Conservation (phyloP, 1,140 invertebrate genomes). For the Rhynchophorus ferrugineus region DNA sequence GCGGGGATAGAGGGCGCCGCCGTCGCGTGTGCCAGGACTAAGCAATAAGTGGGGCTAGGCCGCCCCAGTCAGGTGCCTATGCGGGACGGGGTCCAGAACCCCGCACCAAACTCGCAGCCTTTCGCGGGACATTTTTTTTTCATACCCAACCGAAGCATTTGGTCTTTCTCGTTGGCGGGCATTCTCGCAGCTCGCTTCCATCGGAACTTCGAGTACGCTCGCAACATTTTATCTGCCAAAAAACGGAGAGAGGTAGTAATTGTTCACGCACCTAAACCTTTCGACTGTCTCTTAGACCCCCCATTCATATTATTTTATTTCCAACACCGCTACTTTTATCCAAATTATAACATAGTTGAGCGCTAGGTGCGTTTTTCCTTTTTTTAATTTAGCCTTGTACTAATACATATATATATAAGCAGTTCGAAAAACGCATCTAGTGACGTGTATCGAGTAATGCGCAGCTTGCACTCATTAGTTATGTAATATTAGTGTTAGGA, state of each 20-base stretch:
- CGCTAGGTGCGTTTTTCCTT: not conserved
- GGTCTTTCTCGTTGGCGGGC: conserved; percentile 16
- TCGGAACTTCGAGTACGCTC: conserved; percentile 6
- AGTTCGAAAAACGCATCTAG: too few relatives aligned
- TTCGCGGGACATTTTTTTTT: conserved; percentile 20
- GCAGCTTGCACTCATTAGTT: too few relatives aligned
- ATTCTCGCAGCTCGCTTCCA: conserved; percentile 7
- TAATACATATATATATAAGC: too few relatives aligned
- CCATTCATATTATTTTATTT: not conserved
- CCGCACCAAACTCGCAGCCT: conserved; percentile 20
- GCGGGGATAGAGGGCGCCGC: not conserved
- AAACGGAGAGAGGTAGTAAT: conserved; percentile 16
- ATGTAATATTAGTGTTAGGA: too few relatives aligned
- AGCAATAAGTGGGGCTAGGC: conserved; percentile 19
- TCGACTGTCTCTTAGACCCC: not conserved
- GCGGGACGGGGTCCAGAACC: conserved; percentile 18
- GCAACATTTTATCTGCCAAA: conserved; percentile 8
- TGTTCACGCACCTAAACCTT: conserved; percentile 3
- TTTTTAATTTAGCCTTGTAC: too few relatives aligned
- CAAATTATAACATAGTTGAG: not conserved
- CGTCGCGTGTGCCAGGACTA: conserved; percentile 10
- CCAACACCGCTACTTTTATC: not conserved
- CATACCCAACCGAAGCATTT: conserved; percentile 21
- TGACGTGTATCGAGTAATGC: too few relatives aligned
- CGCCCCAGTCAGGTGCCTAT: conserved; percentile 17